Evolutionary conservation across 1,140 invertebrate genomes (phyloP), one percentile per base, ranked within the genome.

Genomic region (Platyura marginata): DNA sequence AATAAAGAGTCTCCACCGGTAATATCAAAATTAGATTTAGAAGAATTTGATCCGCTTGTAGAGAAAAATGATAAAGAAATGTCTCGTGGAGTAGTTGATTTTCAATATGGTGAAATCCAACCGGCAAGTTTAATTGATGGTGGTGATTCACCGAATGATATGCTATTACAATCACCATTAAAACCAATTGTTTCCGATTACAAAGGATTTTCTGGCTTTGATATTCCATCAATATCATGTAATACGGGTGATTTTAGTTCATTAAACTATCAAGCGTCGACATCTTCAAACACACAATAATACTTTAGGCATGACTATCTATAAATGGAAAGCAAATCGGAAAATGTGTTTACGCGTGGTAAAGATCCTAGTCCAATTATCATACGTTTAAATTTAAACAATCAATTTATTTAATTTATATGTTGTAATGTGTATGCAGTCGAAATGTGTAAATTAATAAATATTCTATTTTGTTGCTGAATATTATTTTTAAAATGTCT

Each of bases 201-300:
- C 55, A 66, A 75, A 36, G 77, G 77, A 2, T 79, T 81, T 51
- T 77, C 76, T 3, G 69, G 38, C 69, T 70, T 48, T 68, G 51
- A 72, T 46, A 80, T 81, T 57, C 76, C 75, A 10, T 79, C 71
- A 20, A 80, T 81, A 52, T 77, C 77, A 5, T 81, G 78, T 56
- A 76, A 70, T 42, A 79, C 77, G 4, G 77, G 76, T 3, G 71
- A 77, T 45, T 60, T 51, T 16, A 57, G 57, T 48, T 61, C 58
- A 3, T 41, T 57, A 13, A 41, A 16, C 18, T 41, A 13, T 25
- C 2, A 8, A 19, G 22, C 13, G 13, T 39, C 18, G 18, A 19
- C 18, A 39, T 11, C 15, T n/a, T 21, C 13, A 39, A 39, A 34
- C 16, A 11, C 11, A 34, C 32, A n/a, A 29, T 29, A 8, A 4